phyloP scores from a whole-genome alignment of 2,888 invertebrate species.

The Aphrophora alni region DNA sequence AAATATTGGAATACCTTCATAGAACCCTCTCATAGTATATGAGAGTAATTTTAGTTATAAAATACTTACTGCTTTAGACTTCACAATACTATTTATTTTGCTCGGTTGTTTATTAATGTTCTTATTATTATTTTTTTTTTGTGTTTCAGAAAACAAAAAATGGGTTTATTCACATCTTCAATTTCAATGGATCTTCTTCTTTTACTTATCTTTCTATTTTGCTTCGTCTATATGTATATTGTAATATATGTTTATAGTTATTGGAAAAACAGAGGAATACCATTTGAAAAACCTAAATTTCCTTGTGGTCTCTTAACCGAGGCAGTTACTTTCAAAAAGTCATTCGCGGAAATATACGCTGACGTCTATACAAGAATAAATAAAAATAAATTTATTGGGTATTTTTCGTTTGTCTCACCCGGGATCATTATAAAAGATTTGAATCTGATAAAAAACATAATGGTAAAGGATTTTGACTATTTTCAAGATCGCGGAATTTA shows the following conservation, averaged over 20 bases:
- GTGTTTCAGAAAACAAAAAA: neutral
- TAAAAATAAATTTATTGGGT: slow-evolving; percentile 13
- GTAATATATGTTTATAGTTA: slow-evolving; percentile 57
- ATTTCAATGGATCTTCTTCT: neutral
- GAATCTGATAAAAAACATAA: slow-evolving; percentile 27
- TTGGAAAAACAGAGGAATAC: slow-evolving; percentile 66
- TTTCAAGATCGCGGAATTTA: slow-evolving; percentile 36
- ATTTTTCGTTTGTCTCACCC: slow-evolving; percentile 23
- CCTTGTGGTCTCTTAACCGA: slow-evolving; percentile 64
- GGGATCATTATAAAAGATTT: slow-evolving; percentile 27
- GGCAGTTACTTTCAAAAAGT: neutral
- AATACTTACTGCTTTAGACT: too few species aligned
- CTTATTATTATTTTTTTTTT: neutral
- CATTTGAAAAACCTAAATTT: slow-evolving; percentile 63
- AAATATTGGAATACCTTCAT: too few species aligned
- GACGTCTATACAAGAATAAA: slow-evolving; percentile 21
- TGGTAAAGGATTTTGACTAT: slow-evolving; percentile 35
- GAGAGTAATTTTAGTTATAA: too few species aligned
- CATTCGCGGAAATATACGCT: neutral
- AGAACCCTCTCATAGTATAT: too few species aligned
- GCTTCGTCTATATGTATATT: neutral
- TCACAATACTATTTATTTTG: too few species aligned
- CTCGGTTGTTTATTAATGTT: too few species aligned
- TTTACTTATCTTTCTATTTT: neutral
- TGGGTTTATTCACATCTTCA: neutral